Base-by-base conservation (phyloP, 2,113 vertebrate genomes). In the Pangasianodon hypophthalmus region DNA sequence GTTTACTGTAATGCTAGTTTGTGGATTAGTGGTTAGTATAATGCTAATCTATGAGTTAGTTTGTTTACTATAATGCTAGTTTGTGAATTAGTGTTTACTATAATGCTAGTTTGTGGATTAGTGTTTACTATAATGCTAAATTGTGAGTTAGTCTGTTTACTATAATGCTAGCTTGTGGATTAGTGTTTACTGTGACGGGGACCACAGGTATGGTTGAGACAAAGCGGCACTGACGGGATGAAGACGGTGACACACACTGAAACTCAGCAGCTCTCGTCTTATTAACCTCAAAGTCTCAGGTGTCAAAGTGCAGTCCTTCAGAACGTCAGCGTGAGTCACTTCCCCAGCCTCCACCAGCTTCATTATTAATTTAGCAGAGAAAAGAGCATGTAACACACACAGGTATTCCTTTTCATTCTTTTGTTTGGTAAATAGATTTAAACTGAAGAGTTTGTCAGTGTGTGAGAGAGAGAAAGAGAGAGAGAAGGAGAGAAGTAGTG, bases 351-450 rank as follows among this genome's bases (percentile, higher is more conserved):
- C 14, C 71, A 46, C 54, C 56, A 87, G 71, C 54, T 87, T 60
- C 48, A 60, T 60, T 79, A 87, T 87, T 87, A 79, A 87, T 79
- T 79, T 87, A 87, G 73, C 71, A 60, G 69, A 84, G 80, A 73
- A 58, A 84, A 88, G 58, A 90, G 52, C 82, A 83, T 75, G 71
- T 88, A 79, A 56, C 75, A 71, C 79, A 73, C 75, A 82, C 71
- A 86, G 48, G 64, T 58, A 77, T 81, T 62, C 54, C 41, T 16
- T 29, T 71, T 29, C 52, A 0, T 84, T 48, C 64, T 52, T 92
- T 90, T 92, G 91, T 91, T 85, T 84, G 29, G 77, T 60, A 69
- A 90, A 88, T 79, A 90, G 85, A 56, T 69, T 91, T 62, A 90
- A 87, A 93, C 58, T 81, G 88, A 86, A 88, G 52, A 7, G 32